These are phyloP conservation scores for Ichneumoninae sp. DNA, from an alignment of 2,888 invertebrate genomes.

Conservation along the genomic window DNA sequence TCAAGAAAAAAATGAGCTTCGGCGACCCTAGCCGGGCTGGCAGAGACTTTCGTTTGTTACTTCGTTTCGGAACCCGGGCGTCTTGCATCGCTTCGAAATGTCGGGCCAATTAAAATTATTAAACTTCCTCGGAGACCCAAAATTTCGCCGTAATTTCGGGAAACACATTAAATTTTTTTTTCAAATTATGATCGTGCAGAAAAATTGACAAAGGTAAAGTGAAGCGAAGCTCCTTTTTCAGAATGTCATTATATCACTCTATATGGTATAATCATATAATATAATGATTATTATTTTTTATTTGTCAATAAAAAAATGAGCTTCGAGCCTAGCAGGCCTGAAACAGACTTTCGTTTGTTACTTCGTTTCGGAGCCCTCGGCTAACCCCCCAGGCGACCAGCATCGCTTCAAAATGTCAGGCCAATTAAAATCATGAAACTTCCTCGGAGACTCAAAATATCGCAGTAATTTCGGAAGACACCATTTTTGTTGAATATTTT, in stretches of 20 bases:
- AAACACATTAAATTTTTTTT: not conserved
- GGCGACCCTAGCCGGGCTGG: not conserved
- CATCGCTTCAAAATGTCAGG: slow-evolving; percentile 23
- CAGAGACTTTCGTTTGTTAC: slow-evolving; percentile 7
- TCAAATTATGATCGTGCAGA: slow-evolving; percentile 2
- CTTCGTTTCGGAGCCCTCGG: not conserved
- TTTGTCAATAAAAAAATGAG: not conserved
- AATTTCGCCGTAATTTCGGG: not conserved
- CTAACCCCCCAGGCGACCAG: not conserved
- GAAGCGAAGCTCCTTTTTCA: no score
- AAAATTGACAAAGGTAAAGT: not conserved
- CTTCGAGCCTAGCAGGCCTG: not conserved
- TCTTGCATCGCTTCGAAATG: slow-evolving; percentile 15
- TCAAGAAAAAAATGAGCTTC: not conserved
- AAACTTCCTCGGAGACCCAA: slow-evolving; percentile 10
- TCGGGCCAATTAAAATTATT: slow-evolving; percentile 15
- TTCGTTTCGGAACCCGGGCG: not conserved
- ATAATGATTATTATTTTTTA: slow-evolving; percentile 10
- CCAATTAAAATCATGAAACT: slow-evolving; percentile 16
- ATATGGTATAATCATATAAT: no score
- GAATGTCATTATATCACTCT: no score
- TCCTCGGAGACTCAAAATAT: slow-evolving; percentile 21
- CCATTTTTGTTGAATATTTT: not conserved
- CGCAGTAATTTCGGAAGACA: not conserved
- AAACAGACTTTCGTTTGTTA: slow-evolving; percentile 11